phyloP scores from a whole-genome alignment of 2,113 vertebrate species.

The Pollimyrus isidori region DNA sequence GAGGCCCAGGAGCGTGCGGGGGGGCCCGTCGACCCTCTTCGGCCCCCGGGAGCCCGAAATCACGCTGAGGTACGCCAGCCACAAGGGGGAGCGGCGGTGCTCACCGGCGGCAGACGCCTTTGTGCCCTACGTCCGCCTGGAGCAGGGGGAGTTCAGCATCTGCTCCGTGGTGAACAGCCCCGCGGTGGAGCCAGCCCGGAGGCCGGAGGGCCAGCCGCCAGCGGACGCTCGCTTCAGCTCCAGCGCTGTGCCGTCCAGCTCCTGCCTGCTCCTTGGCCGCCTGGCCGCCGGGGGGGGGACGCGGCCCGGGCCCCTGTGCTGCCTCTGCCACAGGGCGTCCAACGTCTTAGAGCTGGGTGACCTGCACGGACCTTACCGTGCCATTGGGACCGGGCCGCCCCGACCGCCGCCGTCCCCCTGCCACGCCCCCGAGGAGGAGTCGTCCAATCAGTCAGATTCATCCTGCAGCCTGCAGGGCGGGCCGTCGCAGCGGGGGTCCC shows the following conservation, averaged over 20 bases:
- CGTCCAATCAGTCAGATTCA: constrained; percentile 7
- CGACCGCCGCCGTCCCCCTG: not conserved
- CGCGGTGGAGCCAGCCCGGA: constrained; percentile 41
- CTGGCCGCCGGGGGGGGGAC: constrained; percentile 17
- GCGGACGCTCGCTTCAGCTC: not conserved
- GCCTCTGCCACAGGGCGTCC: constrained; percentile 54
- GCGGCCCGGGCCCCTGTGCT: constrained; percentile 42
- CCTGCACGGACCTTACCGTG: constrained; percentile 62
- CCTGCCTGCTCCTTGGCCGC: constrained; percentile 54
- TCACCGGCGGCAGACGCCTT: constrained; percentile 33
- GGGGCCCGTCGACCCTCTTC: constrained; percentile 33
- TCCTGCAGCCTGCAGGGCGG: not conserved
- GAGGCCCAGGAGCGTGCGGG: not conserved
- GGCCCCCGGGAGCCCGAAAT: constrained; percentile 50
- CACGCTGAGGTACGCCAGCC: constrained; percentile 43
- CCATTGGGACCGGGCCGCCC: not conserved
- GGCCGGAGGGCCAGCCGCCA: constrained; percentile 7
- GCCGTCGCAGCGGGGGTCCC: not conserved
- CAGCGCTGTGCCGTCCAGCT: constrained; percentile 50
- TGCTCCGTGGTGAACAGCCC: constrained; percentile 58
- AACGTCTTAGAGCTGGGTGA: constrained; percentile 57
- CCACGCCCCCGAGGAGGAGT: constrained; percentile 6
- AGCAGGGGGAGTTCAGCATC: constrained; percentile 22
- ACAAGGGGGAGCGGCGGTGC: constrained; percentile 43
- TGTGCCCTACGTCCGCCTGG: constrained; percentile 53